Base-by-base conservation (phyloP, 2,797 vertebrate species). In the Bufotes viridis region DNA sequence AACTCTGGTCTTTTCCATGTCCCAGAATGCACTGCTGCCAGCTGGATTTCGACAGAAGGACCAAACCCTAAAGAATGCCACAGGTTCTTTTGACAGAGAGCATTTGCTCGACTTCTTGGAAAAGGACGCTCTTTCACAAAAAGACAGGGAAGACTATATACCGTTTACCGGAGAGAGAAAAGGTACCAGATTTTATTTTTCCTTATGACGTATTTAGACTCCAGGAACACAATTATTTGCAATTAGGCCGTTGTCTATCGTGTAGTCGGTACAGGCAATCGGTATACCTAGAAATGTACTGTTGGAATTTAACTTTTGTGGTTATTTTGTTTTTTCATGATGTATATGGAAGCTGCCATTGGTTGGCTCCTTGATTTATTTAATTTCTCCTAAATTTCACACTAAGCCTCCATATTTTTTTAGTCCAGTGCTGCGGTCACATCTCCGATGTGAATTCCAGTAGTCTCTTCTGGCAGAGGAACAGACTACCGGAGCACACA, bases 151-250 rank as follows among this genome's bases (percentile, higher is more conserved):
- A 0, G 98, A 99, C 89, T 88, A 94, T 9, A 95, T 99, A 74
- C 97, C 98, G 89, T 99, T 97, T 90, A 98, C 97, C 0, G 97
- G 97, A 42, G 98, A 99, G 93, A 99, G 91, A 92, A 99, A 98
- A 97, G 98, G 98, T 99, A 67, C 13, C 20, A 26, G 3, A 34
- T 29, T 15, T 70, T 70, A 34, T 42, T 49, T 42, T 65, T 24
- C 63, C 22, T 24, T 12, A 24, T 65, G 63, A 65, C 12, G 11
- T 29, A 15, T 69, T 69, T 0, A 26, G n/a, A 26, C 11, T 26
- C 13, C 14, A 14, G 3, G 24, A 13, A 69, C 65, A 69, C 10
- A 26, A 29, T 26, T 69, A 12, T 69, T 13, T 65, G n/a, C 63
- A 42, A 42, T 42, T 42, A 42, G 42, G 42, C 42, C 2, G 6